These are phyloP conservation scores for Ammodytes marinus DNA, from an alignment of 2,113 vertebrate species.

Conservation along the genomic window DNA sequence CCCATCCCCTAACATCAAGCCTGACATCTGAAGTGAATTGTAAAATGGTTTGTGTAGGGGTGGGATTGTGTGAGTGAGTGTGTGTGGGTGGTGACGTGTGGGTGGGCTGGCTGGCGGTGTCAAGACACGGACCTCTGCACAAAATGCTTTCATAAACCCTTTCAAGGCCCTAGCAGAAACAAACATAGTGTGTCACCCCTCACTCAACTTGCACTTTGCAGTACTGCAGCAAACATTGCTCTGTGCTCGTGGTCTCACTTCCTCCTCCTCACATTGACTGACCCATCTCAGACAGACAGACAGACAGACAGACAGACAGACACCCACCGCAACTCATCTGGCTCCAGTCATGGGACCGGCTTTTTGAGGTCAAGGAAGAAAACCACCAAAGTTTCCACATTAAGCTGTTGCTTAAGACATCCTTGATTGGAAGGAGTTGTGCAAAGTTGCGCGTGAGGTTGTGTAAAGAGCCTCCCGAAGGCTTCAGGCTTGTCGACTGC, in stretches of 20 bases:
- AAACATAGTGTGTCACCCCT: conserved; percentile 23
- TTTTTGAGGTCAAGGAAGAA: conserved; percentile 1
- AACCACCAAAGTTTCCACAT: conserved; percentile 31
- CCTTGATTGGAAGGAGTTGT: conserved; percentile 6
- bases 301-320: neutral
- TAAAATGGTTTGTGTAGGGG: conserved; percentile 53
- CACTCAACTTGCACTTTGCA: conserved; percentile 17
- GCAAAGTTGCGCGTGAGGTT: neutral
- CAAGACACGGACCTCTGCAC: conserved; percentile 68
- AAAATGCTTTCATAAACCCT: conserved; percentile 47
- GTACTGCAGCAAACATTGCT: conserved; percentile 17
- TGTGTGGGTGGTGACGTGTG: conserved; percentile 41
- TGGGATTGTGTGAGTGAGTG: conserved; percentile 29
- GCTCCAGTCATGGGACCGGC: conserved; percentile 35
- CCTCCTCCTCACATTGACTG: conserved; percentile 43
- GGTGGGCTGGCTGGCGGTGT: conserved; percentile 39
- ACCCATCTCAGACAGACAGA: conserved; percentile 12
- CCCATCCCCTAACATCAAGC: neutral
- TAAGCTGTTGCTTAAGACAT: conserved; percentile 3
- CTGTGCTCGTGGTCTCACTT: conserved; percentile 61
- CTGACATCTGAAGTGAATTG: conserved; percentile 53
- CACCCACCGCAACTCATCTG: conserved; percentile 25
- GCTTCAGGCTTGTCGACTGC: neutral
- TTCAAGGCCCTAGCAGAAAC: conserved; percentile 13
- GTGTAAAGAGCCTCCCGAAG: neutral